phyloP scores from a whole-genome alignment of 2,888 invertebrate genomes.

The Caenorhabditis sp. region DNA sequence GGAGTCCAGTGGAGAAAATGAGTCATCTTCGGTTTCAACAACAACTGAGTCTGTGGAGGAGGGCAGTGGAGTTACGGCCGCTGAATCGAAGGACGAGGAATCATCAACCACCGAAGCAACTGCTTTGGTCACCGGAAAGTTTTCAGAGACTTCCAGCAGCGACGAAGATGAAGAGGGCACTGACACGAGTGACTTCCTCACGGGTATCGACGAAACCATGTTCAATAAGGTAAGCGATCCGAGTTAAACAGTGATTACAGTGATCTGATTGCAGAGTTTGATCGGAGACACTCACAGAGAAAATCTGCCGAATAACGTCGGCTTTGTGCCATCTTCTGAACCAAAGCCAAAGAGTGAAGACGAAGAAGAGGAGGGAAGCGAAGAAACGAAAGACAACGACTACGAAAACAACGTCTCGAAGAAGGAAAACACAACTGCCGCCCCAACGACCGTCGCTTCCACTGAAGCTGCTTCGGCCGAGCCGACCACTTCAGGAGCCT shows the following conservation, averaged over 20 bases:
- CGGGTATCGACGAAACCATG: slow-evolving; percentile 49
- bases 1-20: slow-evolving; percentile 19
- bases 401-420: slow-evolving; percentile 45
- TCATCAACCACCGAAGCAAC: slow-evolving; percentile 23
- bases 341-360: slow-evolving; percentile 48
- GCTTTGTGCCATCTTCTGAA: slow-evolving; percentile 66
- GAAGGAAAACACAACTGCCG: slow-evolving; percentile 24
- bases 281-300: slow-evolving; percentile 48
- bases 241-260: neutral
- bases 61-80: slow-evolving; percentile 25
- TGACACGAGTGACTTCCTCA: slow-evolving; percentile 33
- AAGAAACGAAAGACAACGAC: no score
- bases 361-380: slow-evolving; percentile 49
- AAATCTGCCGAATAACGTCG: slow-evolving; percentile 62
- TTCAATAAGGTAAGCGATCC: slow-evolving; percentile 42
- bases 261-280: slow-evolving; percentile 31
- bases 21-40: neutral
- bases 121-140: slow-evolving; percentile 29
- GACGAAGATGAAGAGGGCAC: slow-evolving; percentile 43
- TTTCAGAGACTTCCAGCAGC: slow-evolving; percentile 10
- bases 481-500: slow-evolving; percentile 10
- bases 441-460: slow-evolving; percentile 8
- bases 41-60: slow-evolving; percentile 21
- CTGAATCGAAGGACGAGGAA: slow-evolving; percentile 45
- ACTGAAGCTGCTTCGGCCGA: no score